Percentiles rank a stretch among this genome's conserved stretches.
These are phyloP conservation scores for Himalopsyche kuldschensis DNA, from an alignment of 2,888 invertebrate genomes.

Conservation along the genomic window DNA sequence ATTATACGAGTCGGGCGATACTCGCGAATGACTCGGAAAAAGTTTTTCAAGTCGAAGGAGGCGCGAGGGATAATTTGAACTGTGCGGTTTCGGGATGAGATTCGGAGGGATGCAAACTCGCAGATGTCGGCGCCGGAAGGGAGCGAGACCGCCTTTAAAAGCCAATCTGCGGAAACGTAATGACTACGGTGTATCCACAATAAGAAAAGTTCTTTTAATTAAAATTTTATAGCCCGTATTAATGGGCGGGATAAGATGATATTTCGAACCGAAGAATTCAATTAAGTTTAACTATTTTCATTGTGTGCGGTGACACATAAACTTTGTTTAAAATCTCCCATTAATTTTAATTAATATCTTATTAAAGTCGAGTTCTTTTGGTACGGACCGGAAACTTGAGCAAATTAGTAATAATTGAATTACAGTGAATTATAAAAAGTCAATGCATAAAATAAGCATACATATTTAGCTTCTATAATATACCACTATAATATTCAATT, in stretches of 20 bases:
- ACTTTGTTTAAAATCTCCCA: background rate
- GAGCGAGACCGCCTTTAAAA: background rate
- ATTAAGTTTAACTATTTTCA: background rate
- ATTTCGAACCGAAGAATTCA: background rate
- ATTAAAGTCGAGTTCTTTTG: too few relatives aligned
- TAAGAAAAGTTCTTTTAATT: slow-evolving; percentile 8
- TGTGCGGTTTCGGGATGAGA: background rate
- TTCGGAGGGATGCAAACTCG: background rate
- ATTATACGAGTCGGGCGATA: background rate
- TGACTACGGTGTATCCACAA: slow-evolving; percentile 1
- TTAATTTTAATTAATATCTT: too few relatives aligned
- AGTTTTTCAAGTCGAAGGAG: background rate
- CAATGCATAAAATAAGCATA: too few relatives aligned
- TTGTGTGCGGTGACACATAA: background rate
- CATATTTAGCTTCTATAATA: too few relatives aligned
- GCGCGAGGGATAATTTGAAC: background rate
- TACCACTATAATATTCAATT: too few relatives aligned
- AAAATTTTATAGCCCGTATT: slow-evolving; percentile 4
- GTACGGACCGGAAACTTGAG: too few relatives aligned
- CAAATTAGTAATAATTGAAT: too few relatives aligned
- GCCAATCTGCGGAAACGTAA: slow-evolving; percentile 5
- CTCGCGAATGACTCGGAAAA: background rate
- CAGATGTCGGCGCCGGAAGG: background rate
- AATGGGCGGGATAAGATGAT: background rate
- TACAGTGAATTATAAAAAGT: too few relatives aligned